These are phyloP conservation scores for Clanis bilineata DNA, from an alignment of 2,888 invertebrate species.

Conservation along the genomic window DNA sequence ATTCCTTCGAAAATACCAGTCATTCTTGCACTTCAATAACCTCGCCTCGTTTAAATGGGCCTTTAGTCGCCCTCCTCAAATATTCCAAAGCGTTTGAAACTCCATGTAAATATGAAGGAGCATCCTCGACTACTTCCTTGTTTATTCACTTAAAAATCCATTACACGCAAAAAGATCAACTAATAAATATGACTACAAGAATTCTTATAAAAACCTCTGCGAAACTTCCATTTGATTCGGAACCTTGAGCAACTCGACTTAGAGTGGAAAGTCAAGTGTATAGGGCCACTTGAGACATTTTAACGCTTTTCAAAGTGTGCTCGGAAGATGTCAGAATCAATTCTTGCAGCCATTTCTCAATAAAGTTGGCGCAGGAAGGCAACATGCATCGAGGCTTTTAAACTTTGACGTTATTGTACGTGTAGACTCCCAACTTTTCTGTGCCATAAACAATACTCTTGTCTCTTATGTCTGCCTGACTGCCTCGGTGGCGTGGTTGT, in stretches of 20 bases:
- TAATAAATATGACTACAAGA: constrained; percentile 71
- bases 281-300: constrained; percentile 46
- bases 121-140: constrained; percentile 41
- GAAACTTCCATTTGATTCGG: constrained; percentile 19
- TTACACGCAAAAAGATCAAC: constrained; percentile 74
- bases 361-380: constrained; percentile 56
- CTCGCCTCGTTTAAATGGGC: no score
- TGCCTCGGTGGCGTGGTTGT: no score
- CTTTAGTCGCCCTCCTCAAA: background rate
- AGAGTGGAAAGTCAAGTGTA: constrained; percentile 32
- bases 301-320: constrained; percentile 66
- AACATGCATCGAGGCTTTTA: constrained; percentile 73
- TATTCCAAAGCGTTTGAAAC: constrained; percentile 26
- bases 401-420: constrained; percentile 63
- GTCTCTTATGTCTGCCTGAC: no score
- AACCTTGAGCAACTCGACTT: constrained; percentile 8
- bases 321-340: constrained; percentile 73
- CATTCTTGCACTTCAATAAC: no score
- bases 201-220: constrained; percentile 49
- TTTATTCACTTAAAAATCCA: constrained; percentile 80
- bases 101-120: constrained; percentile 35
- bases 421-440: constrained; percentile 33
- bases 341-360: constrained; percentile 77
- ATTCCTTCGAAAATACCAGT: no score
- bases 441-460: constrained; percentile 15